phyloP scores from a whole-genome alignment of 2,888 invertebrate genomes.

The Eulithis testata region DNA sequence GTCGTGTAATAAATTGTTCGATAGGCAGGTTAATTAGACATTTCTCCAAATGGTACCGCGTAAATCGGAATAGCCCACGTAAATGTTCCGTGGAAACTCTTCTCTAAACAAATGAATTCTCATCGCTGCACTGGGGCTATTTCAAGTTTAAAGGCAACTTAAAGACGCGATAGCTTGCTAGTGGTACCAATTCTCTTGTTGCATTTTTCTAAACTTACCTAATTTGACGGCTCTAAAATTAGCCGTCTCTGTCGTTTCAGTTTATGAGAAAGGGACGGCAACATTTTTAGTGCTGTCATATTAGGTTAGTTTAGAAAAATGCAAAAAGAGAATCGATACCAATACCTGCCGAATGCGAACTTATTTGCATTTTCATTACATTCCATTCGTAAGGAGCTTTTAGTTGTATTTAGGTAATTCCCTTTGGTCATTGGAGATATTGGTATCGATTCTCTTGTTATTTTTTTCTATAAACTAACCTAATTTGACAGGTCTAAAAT shows the following conservation, averaged over 20 bases:
- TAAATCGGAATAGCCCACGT: slow-evolving; percentile 64
- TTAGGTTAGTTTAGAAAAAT: no score
- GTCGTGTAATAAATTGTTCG: slow-evolving; percentile 72
- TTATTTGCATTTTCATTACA: slow-evolving; percentile 37
- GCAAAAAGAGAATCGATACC: no score
- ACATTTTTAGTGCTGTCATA: no score
- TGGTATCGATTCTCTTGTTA: no score
- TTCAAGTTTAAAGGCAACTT: slow-evolving; percentile 28
- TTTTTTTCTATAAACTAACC: no score
- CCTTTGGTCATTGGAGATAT: background rate
- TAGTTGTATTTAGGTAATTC: slow-evolving; percentile 37
- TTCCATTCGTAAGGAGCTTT: slow-evolving; percentile 25
- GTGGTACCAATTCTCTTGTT: no score
- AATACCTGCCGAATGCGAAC: slow-evolving; percentile 31
- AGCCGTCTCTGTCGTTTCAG: no score
- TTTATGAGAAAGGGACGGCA: no score
- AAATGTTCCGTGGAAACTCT: slow-evolving; percentile 58
- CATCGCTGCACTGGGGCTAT: slow-evolving; percentile 49
- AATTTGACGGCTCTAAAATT: no score
- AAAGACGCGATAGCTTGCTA: slow-evolving; percentile 29
- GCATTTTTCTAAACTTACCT: no score
- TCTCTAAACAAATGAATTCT: slow-evolving; percentile 63
- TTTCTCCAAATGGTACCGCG: slow-evolving; percentile 68
- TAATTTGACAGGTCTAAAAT: no score
- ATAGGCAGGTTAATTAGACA: slow-evolving; percentile 80